Percentiles rank a stretch among this genome's conserved stretches.
Conservation (phyloP, 2,113 vertebrate species). For the Theristicus caerulescens region DNA sequence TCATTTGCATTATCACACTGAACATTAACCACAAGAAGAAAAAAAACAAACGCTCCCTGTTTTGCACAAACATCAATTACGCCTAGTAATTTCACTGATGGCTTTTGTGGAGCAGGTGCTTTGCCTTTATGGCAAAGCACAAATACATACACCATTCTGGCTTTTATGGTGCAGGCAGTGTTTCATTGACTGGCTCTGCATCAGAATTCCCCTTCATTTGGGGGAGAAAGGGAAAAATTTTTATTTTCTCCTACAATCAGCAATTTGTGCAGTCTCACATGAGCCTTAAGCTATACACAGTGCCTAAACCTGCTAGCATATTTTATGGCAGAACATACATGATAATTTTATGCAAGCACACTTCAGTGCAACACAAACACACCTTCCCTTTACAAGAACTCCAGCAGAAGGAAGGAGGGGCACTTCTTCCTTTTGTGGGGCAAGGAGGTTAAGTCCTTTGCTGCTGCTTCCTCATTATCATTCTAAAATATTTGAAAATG, state of each 20-base stretch:
- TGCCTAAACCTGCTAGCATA: neutral
- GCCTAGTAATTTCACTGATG: slow-evolving; percentile 69
- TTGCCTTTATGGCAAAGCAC: slow-evolving; percentile 28
- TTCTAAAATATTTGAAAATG: neutral
- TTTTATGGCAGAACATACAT: neutral
- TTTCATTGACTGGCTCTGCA: slow-evolving; percentile 9
- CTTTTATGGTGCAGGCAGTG: slow-evolving; percentile 25
- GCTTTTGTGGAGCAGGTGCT: slow-evolving; percentile 63
- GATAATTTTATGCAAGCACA: neutral
- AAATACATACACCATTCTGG: slow-evolving; percentile 5
- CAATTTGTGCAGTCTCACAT: neutral
- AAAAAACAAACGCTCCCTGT: slow-evolving; percentile 70
- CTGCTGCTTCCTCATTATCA: neutral
- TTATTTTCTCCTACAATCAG: neutral
- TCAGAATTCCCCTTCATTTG: neutral
- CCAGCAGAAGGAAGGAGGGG: neutral
- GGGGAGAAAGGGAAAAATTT: neutral
- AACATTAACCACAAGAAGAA: slow-evolving; percentile 74
- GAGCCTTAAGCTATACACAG: neutral
- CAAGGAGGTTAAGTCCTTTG: neutral
- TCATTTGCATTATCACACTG: slow-evolving; percentile 72
- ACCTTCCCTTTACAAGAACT: neutral
- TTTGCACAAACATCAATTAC: slow-evolving; percentile 74
- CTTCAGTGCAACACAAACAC: neutral
- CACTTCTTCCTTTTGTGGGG: neutral